Evolutionary conservation across 2,888 invertebrate genomes (phyloP).

Genomic region (Biston betularia): DNA sequence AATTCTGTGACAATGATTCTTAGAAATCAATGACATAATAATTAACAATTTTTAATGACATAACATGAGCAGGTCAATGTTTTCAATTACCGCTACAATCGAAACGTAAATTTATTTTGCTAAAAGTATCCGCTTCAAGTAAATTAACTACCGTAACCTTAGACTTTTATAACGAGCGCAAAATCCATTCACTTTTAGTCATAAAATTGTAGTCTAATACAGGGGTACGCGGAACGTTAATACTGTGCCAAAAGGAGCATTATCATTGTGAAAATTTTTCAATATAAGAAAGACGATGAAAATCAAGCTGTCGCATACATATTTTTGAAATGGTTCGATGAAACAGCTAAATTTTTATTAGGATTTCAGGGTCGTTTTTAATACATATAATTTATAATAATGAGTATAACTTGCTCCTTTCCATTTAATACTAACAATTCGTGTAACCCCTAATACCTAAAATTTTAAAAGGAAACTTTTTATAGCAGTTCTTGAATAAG

Average conservation of each 20-base stretch:
- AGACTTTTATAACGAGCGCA: slow-evolving; percentile 16
- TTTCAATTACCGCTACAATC: slow-evolving; percentile 23
- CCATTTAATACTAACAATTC: no score
- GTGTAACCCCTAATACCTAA: background rate
- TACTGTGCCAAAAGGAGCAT: no score
- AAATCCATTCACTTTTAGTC: slow-evolving; percentile 22
- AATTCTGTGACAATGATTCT: slow-evolving; percentile 1
- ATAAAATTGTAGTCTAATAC: background rate
- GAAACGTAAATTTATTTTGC: slow-evolving; percentile 21
- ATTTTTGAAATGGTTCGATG: no score
- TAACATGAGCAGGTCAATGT: slow-evolving; percentile 17
- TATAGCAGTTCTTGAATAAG: background rate
- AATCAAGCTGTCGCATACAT: no score
- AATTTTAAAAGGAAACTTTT: background rate
- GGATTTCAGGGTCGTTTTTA: no score
- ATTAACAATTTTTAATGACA: slow-evolving; percentile 9
- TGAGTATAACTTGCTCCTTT: no score
- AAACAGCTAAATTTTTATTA: no score
- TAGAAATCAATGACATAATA: slow-evolving; percentile 17
- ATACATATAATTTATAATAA: no score
- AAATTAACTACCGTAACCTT: slow-evolving; percentile 26
- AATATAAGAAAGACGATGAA: no score
- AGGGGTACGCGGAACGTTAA: background rate
- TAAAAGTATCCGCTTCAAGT: slow-evolving; percentile 14
- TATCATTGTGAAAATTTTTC: no score